Evolutionary conservation across 1,140 invertebrate species (phyloP).

Genomic region (Dufourea novaeangliae): DNA sequence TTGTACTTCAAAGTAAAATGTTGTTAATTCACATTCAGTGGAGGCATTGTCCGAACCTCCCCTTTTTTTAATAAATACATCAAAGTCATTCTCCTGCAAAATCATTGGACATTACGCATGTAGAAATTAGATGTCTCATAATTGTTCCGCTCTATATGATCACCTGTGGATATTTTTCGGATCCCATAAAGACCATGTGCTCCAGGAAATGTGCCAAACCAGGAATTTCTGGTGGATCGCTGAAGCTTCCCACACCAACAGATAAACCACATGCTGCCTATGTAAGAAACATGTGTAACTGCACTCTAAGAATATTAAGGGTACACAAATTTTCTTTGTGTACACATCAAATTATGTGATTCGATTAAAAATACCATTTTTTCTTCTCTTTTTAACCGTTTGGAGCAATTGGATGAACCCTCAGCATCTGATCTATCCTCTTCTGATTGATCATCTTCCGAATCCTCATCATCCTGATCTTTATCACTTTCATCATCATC

Average conservation of each 20-base stretch:
- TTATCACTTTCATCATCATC: slow-evolving; percentile 45
- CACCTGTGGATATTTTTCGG: slow-evolving; percentile 89
- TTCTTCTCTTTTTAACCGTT: slow-evolving; percentile 70
- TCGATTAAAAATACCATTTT: slow-evolving; percentile 73
- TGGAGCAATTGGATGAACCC: slow-evolving; percentile 22
- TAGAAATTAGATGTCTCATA: not conserved
- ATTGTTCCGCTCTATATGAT: not conserved
- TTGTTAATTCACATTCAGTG: slow-evolving; percentile 92
- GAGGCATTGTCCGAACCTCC: slow-evolving; percentile 92
- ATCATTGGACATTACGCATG: not conserved
- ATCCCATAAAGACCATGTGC: slow-evolving; percentile 98
- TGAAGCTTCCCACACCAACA: slow-evolving; percentile 88
- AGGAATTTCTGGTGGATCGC: slow-evolving; percentile 88
- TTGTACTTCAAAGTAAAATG: slow-evolving; percentile 94
- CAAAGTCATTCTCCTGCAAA: slow-evolving; percentile 90
- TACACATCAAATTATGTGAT: not conserved
- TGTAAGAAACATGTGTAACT: slow-evolving; percentile 23
- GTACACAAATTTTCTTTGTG: not conserved
- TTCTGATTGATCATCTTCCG: slow-evolving; percentile 40
- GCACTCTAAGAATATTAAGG: slow-evolving; percentile 11
- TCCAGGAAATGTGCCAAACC: slow-evolving; percentile 97
- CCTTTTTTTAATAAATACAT: slow-evolving; percentile 89
- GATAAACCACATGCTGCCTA: slow-evolving; percentile 88
- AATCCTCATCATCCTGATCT: slow-evolving; percentile 63
- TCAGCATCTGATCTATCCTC: slow-evolving; percentile 61